phyloP scores from a whole-genome alignment of 2,888 invertebrate genomes.

The Andrena chrysosceles region DNA sequence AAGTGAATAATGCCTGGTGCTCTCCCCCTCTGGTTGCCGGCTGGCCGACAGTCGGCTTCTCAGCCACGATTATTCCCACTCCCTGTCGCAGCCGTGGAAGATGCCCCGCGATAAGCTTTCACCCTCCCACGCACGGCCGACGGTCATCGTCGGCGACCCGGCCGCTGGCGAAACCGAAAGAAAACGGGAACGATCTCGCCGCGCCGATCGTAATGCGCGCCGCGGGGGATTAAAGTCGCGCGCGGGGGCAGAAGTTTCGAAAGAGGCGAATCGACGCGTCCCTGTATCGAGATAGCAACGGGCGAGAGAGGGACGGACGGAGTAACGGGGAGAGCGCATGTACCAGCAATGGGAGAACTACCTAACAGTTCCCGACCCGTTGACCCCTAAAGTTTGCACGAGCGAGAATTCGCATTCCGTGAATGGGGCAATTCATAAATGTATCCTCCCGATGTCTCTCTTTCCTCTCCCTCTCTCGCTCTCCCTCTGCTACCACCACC shows the following conservation, averaged over 20 bases:
- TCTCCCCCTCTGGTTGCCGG: slow-evolving; percentile 23
- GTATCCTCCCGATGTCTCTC: slow-evolving; percentile 67
- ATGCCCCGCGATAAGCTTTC: slow-evolving; percentile 73
- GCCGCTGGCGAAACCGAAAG: slow-evolving; percentile 12
- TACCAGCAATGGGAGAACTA: slow-evolving; percentile 65
- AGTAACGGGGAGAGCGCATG: slow-evolving; percentile 52
- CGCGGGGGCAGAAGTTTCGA: slow-evolving; percentile 51
- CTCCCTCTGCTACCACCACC: slow-evolving; percentile 26
- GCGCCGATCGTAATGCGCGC: too few relatives aligned
- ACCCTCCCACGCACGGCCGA: slow-evolving; percentile 56
- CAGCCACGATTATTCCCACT: slow-evolving; percentile 63
- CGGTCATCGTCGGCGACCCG: slow-evolving; percentile 31
- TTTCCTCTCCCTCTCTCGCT: slow-evolving; percentile 40
- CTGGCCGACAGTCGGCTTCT: slow-evolving; percentile 42
- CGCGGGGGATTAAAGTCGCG: slow-evolving; percentile 53
- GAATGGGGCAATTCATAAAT: slow-evolving; percentile 73
- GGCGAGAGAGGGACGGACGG: slow-evolving; percentile 24
- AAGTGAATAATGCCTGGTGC: slow-evolving; percentile 72
- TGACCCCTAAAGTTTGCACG: slow-evolving; percentile 73
- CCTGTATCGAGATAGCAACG: slow-evolving; percentile 32
- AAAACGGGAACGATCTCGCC: slow-evolving; percentile 31
- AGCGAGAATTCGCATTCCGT: slow-evolving; percentile 73
- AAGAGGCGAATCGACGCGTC: slow-evolving; percentile 44
- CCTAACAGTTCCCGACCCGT: slow-evolving; percentile 72
- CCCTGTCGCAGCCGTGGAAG: slow-evolving; percentile 73